Evolutionary conservation across 2,113 vertebrate genomes (phyloP).

Genomic region (Alaudala cheleensis): DNA sequence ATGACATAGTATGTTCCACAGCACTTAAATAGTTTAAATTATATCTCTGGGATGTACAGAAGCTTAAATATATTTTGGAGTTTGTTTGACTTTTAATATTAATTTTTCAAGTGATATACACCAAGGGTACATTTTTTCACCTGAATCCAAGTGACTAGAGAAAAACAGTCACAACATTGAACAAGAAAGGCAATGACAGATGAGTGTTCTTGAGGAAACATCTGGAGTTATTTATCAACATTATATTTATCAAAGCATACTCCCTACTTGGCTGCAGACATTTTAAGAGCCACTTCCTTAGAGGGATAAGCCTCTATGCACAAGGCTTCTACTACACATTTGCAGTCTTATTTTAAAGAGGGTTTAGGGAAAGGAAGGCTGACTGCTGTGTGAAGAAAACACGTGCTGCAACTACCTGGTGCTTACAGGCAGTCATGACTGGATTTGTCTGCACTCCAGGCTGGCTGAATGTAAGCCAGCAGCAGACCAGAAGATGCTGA

Average conservation of each 20-base stretch:
- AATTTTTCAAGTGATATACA: not conserved
- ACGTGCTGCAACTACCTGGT: not conserved
- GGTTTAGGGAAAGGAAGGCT: not conserved
- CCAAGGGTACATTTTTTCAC: not conserved
- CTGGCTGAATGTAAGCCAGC: not conserved
- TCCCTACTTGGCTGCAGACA: not conserved
- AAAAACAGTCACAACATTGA: not conserved
- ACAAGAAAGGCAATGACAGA: not conserved
- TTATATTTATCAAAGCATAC: not conserved
- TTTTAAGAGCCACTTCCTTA: not conserved
- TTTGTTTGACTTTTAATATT: not conserved
- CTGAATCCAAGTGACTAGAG: not conserved
- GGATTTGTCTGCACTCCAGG: not conserved
- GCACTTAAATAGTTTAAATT: not conserved
- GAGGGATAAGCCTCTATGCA: not conserved
- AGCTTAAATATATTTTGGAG: not conserved
- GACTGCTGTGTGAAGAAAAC: not conserved
- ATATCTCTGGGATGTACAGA: not conserved
- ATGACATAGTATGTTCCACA: not conserved
- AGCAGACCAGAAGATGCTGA: conserved; percentile 7
- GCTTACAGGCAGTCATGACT: not conserved
- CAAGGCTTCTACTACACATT: not conserved
- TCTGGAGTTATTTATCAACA: not conserved
- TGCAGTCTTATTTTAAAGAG: not conserved
- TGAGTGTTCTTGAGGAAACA: not conserved